phyloP scores from a whole-genome alignment of 2,888 invertebrate genomes.

The Pecten maximus region DNA sequence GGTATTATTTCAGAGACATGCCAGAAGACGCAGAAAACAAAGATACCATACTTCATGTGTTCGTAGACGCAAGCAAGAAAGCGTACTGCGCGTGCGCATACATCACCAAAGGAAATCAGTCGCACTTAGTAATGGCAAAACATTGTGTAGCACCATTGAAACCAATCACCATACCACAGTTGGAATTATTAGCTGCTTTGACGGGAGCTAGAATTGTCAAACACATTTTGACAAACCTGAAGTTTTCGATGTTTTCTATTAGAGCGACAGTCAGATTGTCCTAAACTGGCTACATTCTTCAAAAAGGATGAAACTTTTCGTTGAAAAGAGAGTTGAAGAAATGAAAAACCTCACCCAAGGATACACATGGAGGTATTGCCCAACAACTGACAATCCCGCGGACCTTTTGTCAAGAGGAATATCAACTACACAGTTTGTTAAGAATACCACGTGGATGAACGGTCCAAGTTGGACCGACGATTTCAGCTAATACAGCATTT shows the following conservation, averaged over 20 bases:
- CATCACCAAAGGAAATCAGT: background rate
- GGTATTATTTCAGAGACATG: background rate
- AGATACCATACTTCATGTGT: background rate
- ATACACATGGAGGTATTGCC: background rate
- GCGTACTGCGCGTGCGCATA: constrained; percentile 50
- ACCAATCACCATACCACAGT: constrained; percentile 42
- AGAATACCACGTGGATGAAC: background rate
- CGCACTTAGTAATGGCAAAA: constrained; percentile 48
- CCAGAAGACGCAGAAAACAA: background rate
- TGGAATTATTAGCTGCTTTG: constrained; percentile 48
- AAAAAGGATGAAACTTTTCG: background rate
- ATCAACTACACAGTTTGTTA: background rate
- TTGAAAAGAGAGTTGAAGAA: background rate
- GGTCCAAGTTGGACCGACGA: background rate
- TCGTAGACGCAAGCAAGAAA: background rate
- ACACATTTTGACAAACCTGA: constrained; percentile 35
- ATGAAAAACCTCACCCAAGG: background rate
- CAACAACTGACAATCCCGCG: background rate
- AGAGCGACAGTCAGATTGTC: background rate
- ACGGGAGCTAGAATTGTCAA: constrained; percentile 43
- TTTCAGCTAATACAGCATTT: constrained; percentile 44
- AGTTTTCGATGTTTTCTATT: background rate
- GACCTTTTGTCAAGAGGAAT: background rate
- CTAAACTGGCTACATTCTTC: background rate
- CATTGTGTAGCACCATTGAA: constrained; percentile 51